phyloP scores from a whole-genome alignment of 2,888 invertebrate genomes.

The Andrena minutula region DNA sequence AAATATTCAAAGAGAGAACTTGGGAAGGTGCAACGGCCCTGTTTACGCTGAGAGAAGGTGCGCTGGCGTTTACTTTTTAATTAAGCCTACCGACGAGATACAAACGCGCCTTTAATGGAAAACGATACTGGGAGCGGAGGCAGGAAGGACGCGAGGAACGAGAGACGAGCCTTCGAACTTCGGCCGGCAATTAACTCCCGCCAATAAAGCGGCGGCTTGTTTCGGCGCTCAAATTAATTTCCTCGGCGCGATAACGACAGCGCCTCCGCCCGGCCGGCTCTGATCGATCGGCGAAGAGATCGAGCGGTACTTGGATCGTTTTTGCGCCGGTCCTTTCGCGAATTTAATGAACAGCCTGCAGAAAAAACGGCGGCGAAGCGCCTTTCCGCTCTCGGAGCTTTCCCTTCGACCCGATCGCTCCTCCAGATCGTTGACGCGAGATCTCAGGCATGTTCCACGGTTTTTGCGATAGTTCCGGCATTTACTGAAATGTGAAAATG shows the following conservation, averaged over 20 bases:
- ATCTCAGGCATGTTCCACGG: not conserved
- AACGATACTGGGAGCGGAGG: conserved; percentile 36
- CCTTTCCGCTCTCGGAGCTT: not conserved
- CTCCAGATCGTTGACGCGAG: not conserved
- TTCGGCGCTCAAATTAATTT: conserved; percentile 70
- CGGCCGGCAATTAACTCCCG: conserved; percentile 66
- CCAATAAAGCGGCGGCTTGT: conserved; percentile 69
- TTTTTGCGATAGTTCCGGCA: not conserved
- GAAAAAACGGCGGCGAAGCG: not conserved
- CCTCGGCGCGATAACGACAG: conserved; percentile 66
- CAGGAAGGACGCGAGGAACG: conserved; percentile 5
- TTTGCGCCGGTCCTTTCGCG: conserved; percentile 44
- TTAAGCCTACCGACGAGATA: conserved; percentile 56
- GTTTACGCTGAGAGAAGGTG: conserved; percentile 1
- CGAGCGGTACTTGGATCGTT: conserved; percentile 44
- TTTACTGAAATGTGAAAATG: not conserved
- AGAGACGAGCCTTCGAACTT: conserved; percentile 39
- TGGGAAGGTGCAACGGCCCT: not conserved
- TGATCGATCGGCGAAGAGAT: conserved; percentile 61
- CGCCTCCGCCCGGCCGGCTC: conserved; percentile 50
- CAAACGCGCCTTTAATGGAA: conserved; percentile 62
- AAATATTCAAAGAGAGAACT: not conserved
- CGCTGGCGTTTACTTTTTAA: conserved; percentile 57
- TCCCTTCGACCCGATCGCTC: not conserved
- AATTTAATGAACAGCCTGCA: conserved; percentile 47